Base-by-base conservation (phyloP, 2,797 vertebrate species). In the Vespertilio murinus region DNA sequence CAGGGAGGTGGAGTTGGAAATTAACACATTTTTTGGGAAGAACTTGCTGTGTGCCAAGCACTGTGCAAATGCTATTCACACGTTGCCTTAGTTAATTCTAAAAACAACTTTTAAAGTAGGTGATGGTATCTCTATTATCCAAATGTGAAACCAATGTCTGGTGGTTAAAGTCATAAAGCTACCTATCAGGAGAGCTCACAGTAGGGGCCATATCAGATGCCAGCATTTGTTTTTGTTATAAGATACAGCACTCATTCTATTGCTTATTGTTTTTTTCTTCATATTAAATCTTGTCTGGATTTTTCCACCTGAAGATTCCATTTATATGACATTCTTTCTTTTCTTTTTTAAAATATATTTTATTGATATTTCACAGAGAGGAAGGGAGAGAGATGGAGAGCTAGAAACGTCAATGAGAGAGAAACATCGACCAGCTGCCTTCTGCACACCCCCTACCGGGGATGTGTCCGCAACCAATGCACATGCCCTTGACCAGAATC, bases 1-100 rank as follows among this genome's bases (percentile, higher is more conserved):
- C 30, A 56, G 73, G 35, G 42, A 74, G 33, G 42, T 45, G 8
- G 73, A 84, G 80, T 30, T 35, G 42, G 67, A 95, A 90, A 84
- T n/a, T 17, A 54, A 70, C n/a, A 74, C 18, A 2, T 8, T 38
- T 65, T 40, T 61, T 23, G 7, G 7, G 28, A 69, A 64, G 78
- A 82, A 59, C 25, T 64, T 80, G 14, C 47, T 83, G 20, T 86
- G 65, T 96, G 84, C 54, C 93, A 86, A 89, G 56, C 64, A 92
- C 52, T 59, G 65, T 67, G 52, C 49, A 95, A 92, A 93, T 85
- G 30, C 33, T 42, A 38, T 10, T 69, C 71, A 74, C 18, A 84
- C 17, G 3, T 93, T 82, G 90, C 96, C 52, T 79, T 47, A 88
- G 83, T 85, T 92, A 89, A 94, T 71, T 89, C 79, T 94, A 83